Conservation (phyloP, 2,888 invertebrate species). For the Tenthredo distinguenda region DNA sequence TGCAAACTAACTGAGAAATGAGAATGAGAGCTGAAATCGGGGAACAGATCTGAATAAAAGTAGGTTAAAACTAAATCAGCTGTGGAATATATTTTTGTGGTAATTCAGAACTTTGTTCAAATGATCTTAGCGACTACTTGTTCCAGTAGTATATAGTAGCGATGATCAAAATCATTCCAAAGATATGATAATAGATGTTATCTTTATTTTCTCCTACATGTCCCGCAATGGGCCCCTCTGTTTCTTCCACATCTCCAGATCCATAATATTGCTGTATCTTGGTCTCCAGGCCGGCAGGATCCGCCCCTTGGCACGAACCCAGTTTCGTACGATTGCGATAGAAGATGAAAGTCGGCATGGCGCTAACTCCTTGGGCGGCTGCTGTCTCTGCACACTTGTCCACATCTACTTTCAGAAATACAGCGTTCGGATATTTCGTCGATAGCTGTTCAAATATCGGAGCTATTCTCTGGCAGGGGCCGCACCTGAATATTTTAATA, state of each 20-base stretch:
- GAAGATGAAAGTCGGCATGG: conserved; percentile 99
- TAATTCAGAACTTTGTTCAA: background rate
- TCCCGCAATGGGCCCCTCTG: conserved; percentile 86
- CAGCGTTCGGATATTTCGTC: conserved; percentile 91
- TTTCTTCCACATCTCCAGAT: conserved; percentile 82
- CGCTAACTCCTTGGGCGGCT: conserved; percentile 91
- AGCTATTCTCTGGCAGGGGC: conserved; percentile 96
- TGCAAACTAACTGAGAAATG: background rate
- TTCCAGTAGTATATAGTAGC: conserved; percentile 71
- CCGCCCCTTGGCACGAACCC: conserved; percentile 93
- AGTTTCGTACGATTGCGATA: conserved; percentile 94
- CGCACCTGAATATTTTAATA: conserved; percentile 87
- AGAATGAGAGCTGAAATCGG: background rate
- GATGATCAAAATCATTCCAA: conserved; percentile 71
- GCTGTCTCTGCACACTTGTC: conserved; percentile 96
- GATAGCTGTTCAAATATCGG: conserved; percentile 95
- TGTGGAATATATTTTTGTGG: background rate
- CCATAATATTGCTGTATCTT: conserved; percentile 94
- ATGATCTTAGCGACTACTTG: conserved; percentile 63
- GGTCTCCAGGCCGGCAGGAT: conserved; percentile 88
- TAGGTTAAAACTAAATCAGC: background rate
- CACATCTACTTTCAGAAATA: conserved; percentile 97
- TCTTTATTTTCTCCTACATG: conserved; percentile 83
- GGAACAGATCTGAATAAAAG: background rate
- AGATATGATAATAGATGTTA: conserved; percentile 71